Evolutionary conservation across 2,888 invertebrate species (phyloP).

Genomic region (Cryptus armator): DNA sequence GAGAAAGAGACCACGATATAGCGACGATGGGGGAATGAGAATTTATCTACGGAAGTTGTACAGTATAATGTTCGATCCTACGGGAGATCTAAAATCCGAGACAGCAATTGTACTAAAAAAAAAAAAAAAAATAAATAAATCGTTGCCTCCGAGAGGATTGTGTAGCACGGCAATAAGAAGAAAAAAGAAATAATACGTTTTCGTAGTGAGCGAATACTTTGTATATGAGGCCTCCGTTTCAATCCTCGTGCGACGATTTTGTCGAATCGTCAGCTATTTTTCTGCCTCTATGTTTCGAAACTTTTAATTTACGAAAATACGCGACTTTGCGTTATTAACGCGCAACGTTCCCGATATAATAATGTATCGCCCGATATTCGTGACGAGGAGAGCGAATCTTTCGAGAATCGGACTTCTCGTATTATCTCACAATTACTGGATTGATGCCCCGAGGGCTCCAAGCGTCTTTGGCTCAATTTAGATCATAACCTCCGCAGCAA

Average conservation of each 20-base stretch:
- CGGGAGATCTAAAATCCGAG: slow-evolving; percentile 73
- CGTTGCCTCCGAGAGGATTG: slow-evolving; percentile 76
- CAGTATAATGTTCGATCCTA: slow-evolving; percentile 70
- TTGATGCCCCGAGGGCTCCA: slow-evolving; percentile 8
- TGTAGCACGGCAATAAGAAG: slow-evolving; percentile 75
- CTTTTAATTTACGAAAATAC: slow-evolving; percentile 34
- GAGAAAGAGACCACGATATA: slow-evolving; percentile 41
- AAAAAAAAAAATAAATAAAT: slow-evolving; percentile 60
- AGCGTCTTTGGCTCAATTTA: slow-evolving; percentile 12
- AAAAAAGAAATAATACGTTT: slow-evolving; percentile 45
- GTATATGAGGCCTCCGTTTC: slow-evolving; percentile 54
- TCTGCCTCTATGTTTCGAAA: slow-evolving; percentile 39
- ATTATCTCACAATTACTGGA: not conserved
- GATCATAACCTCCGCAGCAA: slow-evolving; percentile 27
- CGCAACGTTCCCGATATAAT: slow-evolving; percentile 2
- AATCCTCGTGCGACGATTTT: slow-evolving; percentile 40
- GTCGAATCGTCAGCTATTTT: slow-evolving; percentile 55
- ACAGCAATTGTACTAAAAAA: slow-evolving; percentile 61
- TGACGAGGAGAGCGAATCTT: slow-evolving; percentile 42
- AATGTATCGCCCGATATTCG: slow-evolving; percentile 47
- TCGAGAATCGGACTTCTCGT: slow-evolving; percentile 29
- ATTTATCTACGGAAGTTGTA: slow-evolving; percentile 55
- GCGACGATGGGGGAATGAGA: slow-evolving; percentile 42
- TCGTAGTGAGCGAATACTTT: slow-evolving; percentile 60
- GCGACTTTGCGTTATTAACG: slow-evolving; percentile 7